Conservation (phyloP, 1,140 invertebrate genomes). For the Calephelis nemesis region DNA sequence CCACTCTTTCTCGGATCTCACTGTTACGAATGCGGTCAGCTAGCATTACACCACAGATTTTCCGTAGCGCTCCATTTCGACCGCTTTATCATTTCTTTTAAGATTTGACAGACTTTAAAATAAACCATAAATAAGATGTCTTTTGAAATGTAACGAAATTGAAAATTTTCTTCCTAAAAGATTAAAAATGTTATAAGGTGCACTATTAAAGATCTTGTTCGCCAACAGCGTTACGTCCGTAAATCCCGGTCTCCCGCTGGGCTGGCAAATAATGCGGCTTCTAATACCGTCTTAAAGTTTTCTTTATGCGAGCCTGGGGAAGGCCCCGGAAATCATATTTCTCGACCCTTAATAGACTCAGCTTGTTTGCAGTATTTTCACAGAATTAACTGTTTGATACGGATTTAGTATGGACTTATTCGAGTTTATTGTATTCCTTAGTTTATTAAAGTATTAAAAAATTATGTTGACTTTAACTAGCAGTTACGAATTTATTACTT, state of each 20-base stretch:
- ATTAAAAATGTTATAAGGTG: constrained; percentile 20
- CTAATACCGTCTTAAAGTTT: constrained; percentile 55
- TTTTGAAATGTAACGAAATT: not conserved
- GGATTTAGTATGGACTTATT: constrained; percentile 8
- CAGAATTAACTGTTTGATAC: constrained; percentile 33
- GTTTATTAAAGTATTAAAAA: constrained; percentile 8
- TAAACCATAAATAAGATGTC: not conserved
- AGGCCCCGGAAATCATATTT: constrained; percentile 51
- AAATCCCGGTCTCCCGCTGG: constrained; percentile 26
- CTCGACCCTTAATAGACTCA: constrained; percentile 38
- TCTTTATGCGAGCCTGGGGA: constrained; percentile 48
- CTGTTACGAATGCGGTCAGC: no score
- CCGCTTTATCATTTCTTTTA: no score
- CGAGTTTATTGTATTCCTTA: not conserved
- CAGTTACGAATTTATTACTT: not conserved
- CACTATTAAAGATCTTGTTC: constrained; percentile 19
- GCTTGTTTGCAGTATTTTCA: constrained; percentile 48
- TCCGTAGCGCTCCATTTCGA: no score
- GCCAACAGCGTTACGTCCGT: constrained; percentile 9
- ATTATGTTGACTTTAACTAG: not conserved
- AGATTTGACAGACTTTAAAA: no score
- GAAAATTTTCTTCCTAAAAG: not conserved
- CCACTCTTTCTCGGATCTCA: no score
- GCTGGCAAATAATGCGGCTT: constrained; percentile 29
- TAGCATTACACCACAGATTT: no score